Conservation (phyloP, 2,888 invertebrate species). For the Nomada goodeniana region DNA sequence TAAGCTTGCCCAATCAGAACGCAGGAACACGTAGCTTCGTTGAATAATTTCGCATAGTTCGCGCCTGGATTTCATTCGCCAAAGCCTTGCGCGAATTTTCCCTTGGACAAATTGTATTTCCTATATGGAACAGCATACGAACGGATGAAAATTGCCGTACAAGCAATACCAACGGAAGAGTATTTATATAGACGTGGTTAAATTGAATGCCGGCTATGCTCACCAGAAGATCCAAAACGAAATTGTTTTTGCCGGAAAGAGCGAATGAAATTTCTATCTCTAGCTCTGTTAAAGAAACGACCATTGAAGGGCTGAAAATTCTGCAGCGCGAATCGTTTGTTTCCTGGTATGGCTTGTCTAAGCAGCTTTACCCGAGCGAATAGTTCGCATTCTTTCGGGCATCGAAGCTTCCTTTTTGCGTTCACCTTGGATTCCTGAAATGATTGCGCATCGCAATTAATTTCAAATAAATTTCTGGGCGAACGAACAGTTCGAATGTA, state of each 20-base stretch:
- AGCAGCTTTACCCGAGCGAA: constrained; percentile 21
- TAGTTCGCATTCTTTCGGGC: constrained; percentile 22
- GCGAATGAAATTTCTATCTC: background rate
- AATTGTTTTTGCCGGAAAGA: background rate
- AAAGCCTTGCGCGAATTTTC: background rate
- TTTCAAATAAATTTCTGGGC: background rate
- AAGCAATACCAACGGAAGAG: background rate
- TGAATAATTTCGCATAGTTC: constrained; percentile 1
- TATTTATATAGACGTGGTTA: background rate
- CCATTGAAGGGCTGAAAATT: background rate
- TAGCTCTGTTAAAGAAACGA: background rate
- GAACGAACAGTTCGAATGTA: background rate
- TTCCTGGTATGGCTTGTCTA: background rate
- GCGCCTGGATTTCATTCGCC: background rate
- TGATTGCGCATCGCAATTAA: constrained; percentile 33
- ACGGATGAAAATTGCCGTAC: background rate
- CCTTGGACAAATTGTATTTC: background rate
- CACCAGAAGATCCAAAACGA: background rate
- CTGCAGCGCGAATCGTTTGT: background rate
- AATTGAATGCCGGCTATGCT: background rate
- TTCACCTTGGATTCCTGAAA: constrained; percentile 11
- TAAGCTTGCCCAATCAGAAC: background rate
- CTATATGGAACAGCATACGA: no score
- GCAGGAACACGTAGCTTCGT: constrained; percentile 1
- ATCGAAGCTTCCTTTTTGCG: constrained; percentile 3